A percentile compares a stretch with the other conserved stretches of the same genome.
Evolutionary conservation across 2,797 vertebrate species (phyloP).

Genomic region (Cephalopachus bancanus): DNA sequence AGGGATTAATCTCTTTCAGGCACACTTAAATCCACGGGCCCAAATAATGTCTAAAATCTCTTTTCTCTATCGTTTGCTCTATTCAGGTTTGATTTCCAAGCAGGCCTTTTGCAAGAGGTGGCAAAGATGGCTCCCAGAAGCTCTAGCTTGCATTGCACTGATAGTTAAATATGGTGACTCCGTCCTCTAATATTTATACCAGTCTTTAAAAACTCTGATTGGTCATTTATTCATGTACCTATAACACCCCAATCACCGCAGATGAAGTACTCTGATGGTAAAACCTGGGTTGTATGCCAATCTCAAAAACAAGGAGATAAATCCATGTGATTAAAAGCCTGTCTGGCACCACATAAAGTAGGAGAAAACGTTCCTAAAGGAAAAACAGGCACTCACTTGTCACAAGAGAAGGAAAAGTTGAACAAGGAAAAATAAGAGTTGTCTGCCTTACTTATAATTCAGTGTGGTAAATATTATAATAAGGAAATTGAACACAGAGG

Average conservation of each 20-base stretch:
- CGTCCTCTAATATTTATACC: neutral
- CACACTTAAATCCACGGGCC: neutral
- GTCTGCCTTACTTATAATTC: neutral
- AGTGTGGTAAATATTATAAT: neutral
- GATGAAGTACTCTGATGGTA: neutral
- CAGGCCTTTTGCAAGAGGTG: neutral
- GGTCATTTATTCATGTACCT: neutral
- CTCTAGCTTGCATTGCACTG: neutral
- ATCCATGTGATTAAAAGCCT: neutral
- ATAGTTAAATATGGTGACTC: neutral
- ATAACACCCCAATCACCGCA: neutral
- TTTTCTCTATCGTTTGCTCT: constrained; percentile 1
- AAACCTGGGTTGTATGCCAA: too few species aligned
- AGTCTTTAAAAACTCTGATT: neutral
- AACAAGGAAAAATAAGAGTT: neutral
- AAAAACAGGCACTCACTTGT: neutral
- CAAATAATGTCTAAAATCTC: neutral
- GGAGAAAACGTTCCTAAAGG: neutral
- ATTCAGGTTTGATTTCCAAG: neutral
- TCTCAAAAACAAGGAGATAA: neutral
- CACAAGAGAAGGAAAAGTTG: neutral
- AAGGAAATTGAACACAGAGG: neutral
- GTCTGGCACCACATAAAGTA: neutral
- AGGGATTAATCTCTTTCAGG: neutral
- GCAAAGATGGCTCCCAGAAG: neutral